Evolutionary conservation across 2,888 invertebrate genomes (phyloP).

Genomic region (Tipula confusa): DNA sequence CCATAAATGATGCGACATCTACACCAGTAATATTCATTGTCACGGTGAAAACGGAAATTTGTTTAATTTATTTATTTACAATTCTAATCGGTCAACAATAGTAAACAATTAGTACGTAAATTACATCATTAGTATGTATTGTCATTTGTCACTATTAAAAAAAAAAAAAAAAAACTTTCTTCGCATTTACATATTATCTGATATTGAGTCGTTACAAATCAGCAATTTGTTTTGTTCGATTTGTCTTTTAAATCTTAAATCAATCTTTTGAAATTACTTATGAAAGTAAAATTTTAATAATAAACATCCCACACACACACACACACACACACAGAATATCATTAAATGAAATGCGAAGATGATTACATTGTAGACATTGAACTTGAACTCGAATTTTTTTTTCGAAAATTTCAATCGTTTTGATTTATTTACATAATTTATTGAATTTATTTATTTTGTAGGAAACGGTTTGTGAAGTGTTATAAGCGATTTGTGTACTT

Average conservation of each 20-base stretch:
- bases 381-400: not conserved
- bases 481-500: too few relatives aligned
- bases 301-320: not conserved
- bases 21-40: not conserved
- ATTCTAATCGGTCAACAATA: not conserved
- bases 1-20: not conserved
- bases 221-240: not conserved
- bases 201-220: not conserved
- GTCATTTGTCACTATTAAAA: too few relatives aligned
- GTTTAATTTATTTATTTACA: not conserved
- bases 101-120: not conserved
- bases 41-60: not conserved
- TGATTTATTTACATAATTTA: not conserved
- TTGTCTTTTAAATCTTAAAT: not conserved
- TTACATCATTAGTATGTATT: not conserved
- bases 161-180: not conserved
- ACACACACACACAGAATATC: too few relatives aligned
- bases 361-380: not conserved
- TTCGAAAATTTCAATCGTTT: not conserved
- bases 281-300: not conserved
- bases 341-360: not conserved
- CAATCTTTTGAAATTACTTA: not conserved
- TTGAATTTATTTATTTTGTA: not conserved
- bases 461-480: too few relatives aligned
- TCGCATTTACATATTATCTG: not conserved